Evolutionary conservation across 2,888 invertebrate species (phyloP), one percentile per base, ranked within the genome.

Genomic region (Odiellus spinosus): DNA sequence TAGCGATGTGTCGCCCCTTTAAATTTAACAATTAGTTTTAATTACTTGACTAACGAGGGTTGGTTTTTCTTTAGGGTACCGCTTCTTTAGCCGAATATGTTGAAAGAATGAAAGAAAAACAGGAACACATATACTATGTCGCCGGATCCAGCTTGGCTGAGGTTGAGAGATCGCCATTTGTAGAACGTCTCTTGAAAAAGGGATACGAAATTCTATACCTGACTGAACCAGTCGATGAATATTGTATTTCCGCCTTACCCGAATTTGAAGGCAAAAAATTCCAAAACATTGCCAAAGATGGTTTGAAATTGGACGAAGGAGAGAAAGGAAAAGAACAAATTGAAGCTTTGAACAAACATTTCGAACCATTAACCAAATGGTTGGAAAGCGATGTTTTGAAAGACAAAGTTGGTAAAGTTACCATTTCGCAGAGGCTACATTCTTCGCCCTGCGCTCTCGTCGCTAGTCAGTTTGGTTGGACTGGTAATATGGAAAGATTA

Each of bases 221-320:
- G 44, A 79, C 81, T 10, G 98, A 99, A 70, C 87, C 98, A 32
- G 93, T 98, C 42, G 98, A 98, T 71, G 98, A 98, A 69, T 98
- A 98, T 70, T 81, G 86, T 59, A 83, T 98, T 58, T 87, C 90
- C 44, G 82, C 91, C 40, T 72, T 98, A 66, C 93, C 96, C 2
- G 96, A 98, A 70, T 98, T 86, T 69, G 96, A 98, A 61, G 90
- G 91, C 46, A 90, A 93, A 72, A 96, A 93, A 70, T 96, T 98
- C 83, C 91, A 91, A 70, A 99, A 99, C 67, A 88, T 95, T 45
- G 98, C 98, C 58, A 99, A 98, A 71, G 98, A 99, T 72, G 93
- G 93, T 32, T 80, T 96, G 64, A 77, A 80, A 56, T 68, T 96
- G 8, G 67, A 69, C 52, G 86, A 88, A 61, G 72, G 63, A n/a